Percentiles rank a stretch among this genome's conserved stretches.
phyloP scores from a whole-genome alignment of 2,888 invertebrate species.

The Lobophora halterata region DNA sequence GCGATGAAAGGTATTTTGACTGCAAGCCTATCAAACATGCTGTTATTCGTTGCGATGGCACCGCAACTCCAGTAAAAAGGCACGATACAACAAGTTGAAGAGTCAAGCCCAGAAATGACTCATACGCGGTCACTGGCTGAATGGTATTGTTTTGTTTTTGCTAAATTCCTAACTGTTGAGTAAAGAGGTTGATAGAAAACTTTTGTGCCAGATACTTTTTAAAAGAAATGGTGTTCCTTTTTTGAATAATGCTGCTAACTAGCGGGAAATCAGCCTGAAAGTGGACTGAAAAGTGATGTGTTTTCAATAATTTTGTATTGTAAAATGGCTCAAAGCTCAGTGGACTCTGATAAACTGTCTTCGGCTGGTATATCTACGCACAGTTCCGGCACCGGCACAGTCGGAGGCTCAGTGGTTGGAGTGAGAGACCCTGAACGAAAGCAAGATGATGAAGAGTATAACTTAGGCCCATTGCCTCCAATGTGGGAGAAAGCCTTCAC shows the following conservation, averaged over 20 bases:
- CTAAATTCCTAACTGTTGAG: constrained; percentile 63
- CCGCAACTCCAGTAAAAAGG: constrained; percentile 55
- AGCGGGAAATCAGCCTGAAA: constrained; percentile 32
- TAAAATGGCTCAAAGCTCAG: constrained; percentile 69
- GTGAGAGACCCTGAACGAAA: constrained; percentile 66
- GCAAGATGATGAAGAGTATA: constrained; percentile 84
- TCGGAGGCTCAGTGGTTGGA: constrained; percentile 73
- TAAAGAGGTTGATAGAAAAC: constrained; percentile 43
- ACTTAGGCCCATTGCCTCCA: constrained; percentile 93
- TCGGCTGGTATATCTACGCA: constrained; percentile 75
- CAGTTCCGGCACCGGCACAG: constrained; percentile 72
- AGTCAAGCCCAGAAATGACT: constrained; percentile 71
- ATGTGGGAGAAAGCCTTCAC: constrained; percentile 99
- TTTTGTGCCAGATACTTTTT: constrained; percentile 26
- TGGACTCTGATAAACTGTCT: constrained; percentile 74
- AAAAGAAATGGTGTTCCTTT: constrained; percentile 30
- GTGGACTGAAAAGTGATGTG: constrained; percentile 26
- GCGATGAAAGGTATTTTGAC: constrained; percentile 51
- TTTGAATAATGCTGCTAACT: constrained; percentile 25
- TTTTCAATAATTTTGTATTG: constrained; percentile 18
- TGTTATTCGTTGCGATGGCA: constrained; percentile 53
- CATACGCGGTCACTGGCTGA: constrained; percentile 62
- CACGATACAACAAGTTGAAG: constrained; percentile 48
- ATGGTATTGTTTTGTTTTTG: constrained; percentile 72
- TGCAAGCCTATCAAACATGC: constrained; percentile 48